A percentile compares a stretch with the other conserved stretches of the same genome.
phyloP scores from a whole-genome alignment of 2,888 invertebrate genomes.

The Calameuta pallipes region DNA sequence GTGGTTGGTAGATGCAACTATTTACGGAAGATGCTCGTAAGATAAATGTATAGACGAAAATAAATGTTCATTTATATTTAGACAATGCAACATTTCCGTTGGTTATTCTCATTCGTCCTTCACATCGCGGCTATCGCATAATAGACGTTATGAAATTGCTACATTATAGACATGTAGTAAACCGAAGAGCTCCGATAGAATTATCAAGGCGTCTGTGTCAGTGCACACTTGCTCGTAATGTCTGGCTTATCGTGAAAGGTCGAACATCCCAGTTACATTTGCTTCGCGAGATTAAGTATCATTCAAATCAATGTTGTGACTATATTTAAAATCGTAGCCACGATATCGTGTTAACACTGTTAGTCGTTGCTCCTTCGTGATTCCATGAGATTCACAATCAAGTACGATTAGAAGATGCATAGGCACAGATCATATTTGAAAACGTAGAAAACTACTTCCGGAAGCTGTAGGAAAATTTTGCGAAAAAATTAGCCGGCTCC shows the following conservation, averaged over 20 bases:
- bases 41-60: not conserved
- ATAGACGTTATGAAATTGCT: slow-evolving; percentile 46
- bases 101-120: slow-evolving; percentile 18
- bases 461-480: not conserved
- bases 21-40: not conserved
- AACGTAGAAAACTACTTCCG: not conserved
- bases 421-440: not conserved
- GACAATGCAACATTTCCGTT: not conserved
- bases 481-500: not conserved
- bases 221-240: slow-evolving; percentile 40
- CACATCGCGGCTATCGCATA: slow-evolving; percentile 37
- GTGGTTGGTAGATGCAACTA: too few species aligned
- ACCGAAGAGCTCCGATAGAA: slow-evolving; percentile 41
- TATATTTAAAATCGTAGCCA: slow-evolving; percentile 54
- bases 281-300: slow-evolving; percentile 57
- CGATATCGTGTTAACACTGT: slow-evolving; percentile 4
- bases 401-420: not conserved
- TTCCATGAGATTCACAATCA: not conserved
- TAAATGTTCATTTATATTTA: not conserved
- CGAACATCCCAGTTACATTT: slow-evolving; percentile 62
- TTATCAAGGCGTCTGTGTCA: slow-evolving; percentile 36
- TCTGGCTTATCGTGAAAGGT: slow-evolving; percentile 60
- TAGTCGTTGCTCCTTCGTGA: not conserved
- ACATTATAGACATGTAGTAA: slow-evolving; percentile 46
- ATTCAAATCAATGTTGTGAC: slow-evolving; percentile 56